Conservation (phyloP, 2,888 invertebrate genomes). For the Meiosimyza decipiens region DNA sequence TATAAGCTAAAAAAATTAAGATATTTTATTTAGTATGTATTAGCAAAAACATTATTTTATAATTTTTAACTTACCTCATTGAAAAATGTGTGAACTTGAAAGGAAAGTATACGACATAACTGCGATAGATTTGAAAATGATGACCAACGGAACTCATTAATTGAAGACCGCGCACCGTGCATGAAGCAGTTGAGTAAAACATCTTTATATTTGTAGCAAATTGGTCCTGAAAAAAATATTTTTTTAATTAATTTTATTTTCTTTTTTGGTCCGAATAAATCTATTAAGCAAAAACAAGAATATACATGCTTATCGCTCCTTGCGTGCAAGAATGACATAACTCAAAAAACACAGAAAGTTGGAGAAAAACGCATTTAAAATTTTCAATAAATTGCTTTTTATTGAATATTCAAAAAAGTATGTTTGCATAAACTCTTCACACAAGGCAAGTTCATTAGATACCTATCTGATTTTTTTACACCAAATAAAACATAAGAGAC, state of each 20-base stretch:
- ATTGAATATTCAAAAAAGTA: too few species aligned
- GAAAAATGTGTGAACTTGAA: conserved; percentile 64
- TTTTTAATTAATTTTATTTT: neutral
- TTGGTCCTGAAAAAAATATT: conserved; percentile 51
- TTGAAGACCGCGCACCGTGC: conserved; percentile 55
- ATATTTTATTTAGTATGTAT: neutral
- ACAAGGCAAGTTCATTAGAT: too few species aligned
- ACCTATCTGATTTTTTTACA: too few species aligned
- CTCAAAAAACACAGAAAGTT: too few species aligned
- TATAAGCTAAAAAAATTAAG: conserved; percentile 44
- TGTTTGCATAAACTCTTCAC: too few species aligned
- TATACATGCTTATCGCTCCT: too few species aligned
- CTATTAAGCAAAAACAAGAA: too few species aligned
- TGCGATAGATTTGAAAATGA: conserved; percentile 64
- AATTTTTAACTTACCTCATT: conserved; percentile 54
- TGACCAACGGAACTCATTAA: conserved; percentile 63
- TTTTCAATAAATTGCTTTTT: too few species aligned
- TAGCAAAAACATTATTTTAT: neutral
- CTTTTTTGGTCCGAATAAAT: too few species aligned
- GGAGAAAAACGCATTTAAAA: too few species aligned
- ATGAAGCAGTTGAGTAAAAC: conserved; percentile 62
- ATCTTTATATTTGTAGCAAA: conserved; percentile 62
- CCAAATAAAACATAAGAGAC: too few species aligned
- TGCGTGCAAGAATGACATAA: too few species aligned
- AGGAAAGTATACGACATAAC: conserved; percentile 59